phyloP scores from a whole-genome alignment of 2,888 invertebrate species.

The Altica lythri region DNA sequence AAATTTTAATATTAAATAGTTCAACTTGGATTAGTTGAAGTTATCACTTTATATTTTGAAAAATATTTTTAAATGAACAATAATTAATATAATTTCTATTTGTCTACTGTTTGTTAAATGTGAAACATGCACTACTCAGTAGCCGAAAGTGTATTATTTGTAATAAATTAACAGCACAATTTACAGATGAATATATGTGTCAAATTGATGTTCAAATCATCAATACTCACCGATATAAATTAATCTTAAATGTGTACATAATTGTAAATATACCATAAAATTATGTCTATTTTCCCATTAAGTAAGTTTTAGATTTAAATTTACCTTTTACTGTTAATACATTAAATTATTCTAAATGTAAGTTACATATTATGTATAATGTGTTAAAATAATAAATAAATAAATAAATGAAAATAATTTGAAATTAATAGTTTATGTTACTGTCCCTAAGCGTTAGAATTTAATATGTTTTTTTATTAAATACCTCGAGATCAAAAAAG shows the following conservation, averaged over 20 bases:
- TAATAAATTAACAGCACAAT: constrained; percentile 1
- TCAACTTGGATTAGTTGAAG: too few species aligned
- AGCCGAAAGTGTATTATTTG: constrained; percentile 2
- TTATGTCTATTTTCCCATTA: constrained; percentile 45
- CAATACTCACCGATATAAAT: constrained; percentile 13
- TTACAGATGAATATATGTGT: constrained; percentile 7
- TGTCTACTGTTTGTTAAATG: constrained; percentile 18
- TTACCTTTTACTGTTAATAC: constrained; percentile 38
- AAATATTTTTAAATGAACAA: constrained; percentile 3
- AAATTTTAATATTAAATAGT: too few species aligned
- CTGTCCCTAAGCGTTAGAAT: too few species aligned
- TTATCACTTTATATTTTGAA: too few species aligned
- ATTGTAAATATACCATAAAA: constrained; percentile 45
- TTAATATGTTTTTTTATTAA: too few species aligned
- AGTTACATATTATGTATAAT: constrained; percentile 38
- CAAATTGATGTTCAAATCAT: constrained; percentile 2
- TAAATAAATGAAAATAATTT: constrained; percentile 31
- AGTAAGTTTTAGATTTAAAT: constrained; percentile 35
- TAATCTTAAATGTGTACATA: constrained; percentile 43
- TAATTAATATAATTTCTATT: constrained; percentile 1
- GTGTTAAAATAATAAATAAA: constrained; percentile 39
- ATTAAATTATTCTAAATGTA: constrained; percentile 43
- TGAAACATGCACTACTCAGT: constrained; percentile 14
- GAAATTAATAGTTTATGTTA: constrained; percentile 3
- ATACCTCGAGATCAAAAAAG: too few species aligned